These are phyloP conservation scores for Isotomurus palustris DNA, from an alignment of 2,888 invertebrate genomes.

Conservation along the genomic window DNA sequence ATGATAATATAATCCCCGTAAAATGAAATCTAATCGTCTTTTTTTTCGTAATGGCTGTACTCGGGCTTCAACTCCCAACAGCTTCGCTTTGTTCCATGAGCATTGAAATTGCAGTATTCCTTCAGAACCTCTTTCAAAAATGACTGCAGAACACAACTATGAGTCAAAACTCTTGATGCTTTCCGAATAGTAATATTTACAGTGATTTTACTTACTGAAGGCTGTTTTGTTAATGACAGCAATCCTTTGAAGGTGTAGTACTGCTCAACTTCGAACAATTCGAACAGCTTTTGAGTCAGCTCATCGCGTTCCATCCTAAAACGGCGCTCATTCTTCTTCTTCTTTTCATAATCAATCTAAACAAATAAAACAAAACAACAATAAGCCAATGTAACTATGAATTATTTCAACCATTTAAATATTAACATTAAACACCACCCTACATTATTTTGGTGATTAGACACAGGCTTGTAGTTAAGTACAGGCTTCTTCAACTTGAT, in stretches of 20 bases:
- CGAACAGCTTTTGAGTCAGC: background rate
- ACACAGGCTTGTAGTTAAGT: background rate
- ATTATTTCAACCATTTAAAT: too few relatives aligned
- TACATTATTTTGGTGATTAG: background rate
- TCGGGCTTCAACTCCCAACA: conserved; percentile 1
- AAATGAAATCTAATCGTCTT: too few relatives aligned
- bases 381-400: too few relatives aligned
- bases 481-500: background rate
- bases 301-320: background rate
- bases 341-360: background rate
- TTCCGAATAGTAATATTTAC: too few relatives aligned
- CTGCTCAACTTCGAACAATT: background rate
- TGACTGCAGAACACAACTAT: background rate
- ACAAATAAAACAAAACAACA: too few relatives aligned
- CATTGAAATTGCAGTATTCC: background rate
- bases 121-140: background rate
- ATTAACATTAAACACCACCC: too few relatives aligned
- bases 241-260: conserved; percentile 2
- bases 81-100: background rate
- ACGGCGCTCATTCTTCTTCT: background rate
- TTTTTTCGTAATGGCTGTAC: background rate
- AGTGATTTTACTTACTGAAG: background rate
- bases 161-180: too few relatives aligned
- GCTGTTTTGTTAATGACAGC: background rate
- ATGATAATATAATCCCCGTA: too few relatives aligned